These are phyloP conservation scores for Elephantulus edwardii DNA, from an alignment of 2,113 vertebrate species.

Conservation along the genomic window DNA sequence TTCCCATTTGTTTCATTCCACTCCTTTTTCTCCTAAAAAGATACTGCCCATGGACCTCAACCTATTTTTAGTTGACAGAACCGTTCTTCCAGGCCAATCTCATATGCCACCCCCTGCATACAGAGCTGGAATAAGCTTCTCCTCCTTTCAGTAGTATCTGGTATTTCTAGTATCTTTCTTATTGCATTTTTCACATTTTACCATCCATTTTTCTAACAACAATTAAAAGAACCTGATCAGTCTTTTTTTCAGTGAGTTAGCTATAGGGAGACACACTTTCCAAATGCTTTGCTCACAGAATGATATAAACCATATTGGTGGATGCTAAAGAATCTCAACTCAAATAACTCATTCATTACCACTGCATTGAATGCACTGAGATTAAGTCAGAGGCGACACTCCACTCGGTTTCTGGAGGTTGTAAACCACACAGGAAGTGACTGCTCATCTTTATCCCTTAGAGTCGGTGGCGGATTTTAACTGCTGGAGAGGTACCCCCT, in stretches of 20 bases:
- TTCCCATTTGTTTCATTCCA: not conserved
- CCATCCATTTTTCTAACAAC: not conserved
- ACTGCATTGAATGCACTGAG: no score
- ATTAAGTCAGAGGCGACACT: no score
- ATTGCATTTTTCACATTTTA: not conserved
- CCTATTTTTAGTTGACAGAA: not conserved
- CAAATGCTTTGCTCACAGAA: not conserved
- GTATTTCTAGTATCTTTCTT: not conserved
- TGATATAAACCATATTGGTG: not conserved
- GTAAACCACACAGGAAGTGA: no score
- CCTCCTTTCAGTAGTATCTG: not conserved
- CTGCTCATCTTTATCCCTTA: no score
- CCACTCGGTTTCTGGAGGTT: no score
- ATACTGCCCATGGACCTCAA: not conserved
- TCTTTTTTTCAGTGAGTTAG: not conserved
- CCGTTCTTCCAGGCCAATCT: not conserved
- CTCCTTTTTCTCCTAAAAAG: not conserved
- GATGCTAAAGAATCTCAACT: not conserved
- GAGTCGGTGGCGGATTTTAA: no score
- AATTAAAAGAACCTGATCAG: not conserved
- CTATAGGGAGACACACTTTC: no score
- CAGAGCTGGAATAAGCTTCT: not conserved
- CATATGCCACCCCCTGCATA: not conserved
- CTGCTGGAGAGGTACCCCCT: no score
- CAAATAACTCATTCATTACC: no score